phyloP scores from a whole-genome alignment of 2,797 vertebrate genomes.

The Argyrosomus regius region DNA sequence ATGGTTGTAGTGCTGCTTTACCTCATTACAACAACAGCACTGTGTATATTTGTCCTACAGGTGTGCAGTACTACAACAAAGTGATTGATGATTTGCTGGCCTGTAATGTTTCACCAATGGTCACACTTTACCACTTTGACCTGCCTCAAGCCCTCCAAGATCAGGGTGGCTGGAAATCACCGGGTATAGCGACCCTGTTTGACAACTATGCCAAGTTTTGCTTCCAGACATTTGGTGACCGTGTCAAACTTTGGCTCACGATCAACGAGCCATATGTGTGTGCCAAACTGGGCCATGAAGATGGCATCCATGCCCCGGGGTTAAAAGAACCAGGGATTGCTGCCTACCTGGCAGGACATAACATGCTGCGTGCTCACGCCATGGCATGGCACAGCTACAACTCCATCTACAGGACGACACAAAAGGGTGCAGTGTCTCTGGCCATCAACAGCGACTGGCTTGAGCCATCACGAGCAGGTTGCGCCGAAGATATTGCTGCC shows the following conservation, averaged over 20 bases:
- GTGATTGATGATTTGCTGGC: slow-evolving; percentile 85
- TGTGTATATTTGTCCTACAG: slow-evolving; percentile 67
- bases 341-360: slow-evolving; percentile 84
- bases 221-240: slow-evolving; percentile 88
- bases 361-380: slow-evolving; percentile 86
- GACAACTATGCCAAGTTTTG: slow-evolving; percentile 87
- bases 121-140: slow-evolving; percentile 89
- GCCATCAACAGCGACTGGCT: slow-evolving; percentile 85
- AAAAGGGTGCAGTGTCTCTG: slow-evolving; percentile 83
- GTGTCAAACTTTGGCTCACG: slow-evolving; percentile 89
- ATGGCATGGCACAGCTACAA: slow-evolving; percentile 88
- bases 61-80: slow-evolving; percentile 88
- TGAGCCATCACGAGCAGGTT: slow-evolving; percentile 78
- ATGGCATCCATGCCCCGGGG: slow-evolving; percentile 80
- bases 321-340: slow-evolving; percentile 79
- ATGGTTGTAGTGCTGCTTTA: neutral
- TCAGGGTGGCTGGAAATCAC: slow-evolving; percentile 84
- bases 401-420: slow-evolving; percentile 78
- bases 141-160: slow-evolving; percentile 89
- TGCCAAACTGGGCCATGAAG: slow-evolving; percentile 81
- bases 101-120: slow-evolving; percentile 82
- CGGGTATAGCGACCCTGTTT: slow-evolving; percentile 77
- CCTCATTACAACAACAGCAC: neutral
- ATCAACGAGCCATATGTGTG: slow-evolving; percentile 86
- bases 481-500: slow-evolving; percentile 79